Percentiles rank a stretch among this genome's conserved stretches.
These are phyloP conservation scores for Trimorus sp. DNA, from an alignment of 2,888 invertebrate species.

Conservation along the genomic window DNA sequence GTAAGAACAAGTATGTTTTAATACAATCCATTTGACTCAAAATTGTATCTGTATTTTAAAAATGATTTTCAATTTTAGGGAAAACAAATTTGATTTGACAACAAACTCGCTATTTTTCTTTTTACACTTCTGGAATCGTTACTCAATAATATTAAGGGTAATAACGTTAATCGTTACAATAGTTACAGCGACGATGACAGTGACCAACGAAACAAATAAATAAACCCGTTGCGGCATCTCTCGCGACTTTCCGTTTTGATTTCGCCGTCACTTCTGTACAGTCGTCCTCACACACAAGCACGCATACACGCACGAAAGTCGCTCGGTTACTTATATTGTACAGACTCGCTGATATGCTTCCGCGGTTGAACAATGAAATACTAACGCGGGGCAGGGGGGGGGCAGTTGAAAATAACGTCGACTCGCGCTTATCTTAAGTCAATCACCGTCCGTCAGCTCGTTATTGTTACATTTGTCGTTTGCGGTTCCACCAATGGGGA, in stretches of 20 bases:
- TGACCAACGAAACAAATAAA: no score
- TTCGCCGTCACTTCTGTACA: constrained; percentile 52
- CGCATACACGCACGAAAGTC: constrained; percentile 65
- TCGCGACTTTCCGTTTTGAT: constrained; percentile 26
- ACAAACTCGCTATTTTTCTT: no score
- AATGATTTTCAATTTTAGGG: no score
- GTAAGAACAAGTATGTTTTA: no score
- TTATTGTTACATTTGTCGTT: constrained; percentile 33
- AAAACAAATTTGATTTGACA: no score
- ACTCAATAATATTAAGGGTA: no score
- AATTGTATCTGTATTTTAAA: no score
- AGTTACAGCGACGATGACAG: no score
- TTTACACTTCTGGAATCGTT: no score
- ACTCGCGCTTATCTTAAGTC: constrained; percentile 18
- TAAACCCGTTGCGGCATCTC: no score
- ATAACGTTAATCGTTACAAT: no score
- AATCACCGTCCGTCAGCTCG: constrained; percentile 11
- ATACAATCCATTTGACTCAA: no score
- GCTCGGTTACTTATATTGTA: constrained; percentile 55
- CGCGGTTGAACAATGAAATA: constrained; percentile 65
- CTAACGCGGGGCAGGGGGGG: constrained; percentile 13
- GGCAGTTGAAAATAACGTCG: constrained; percentile 47
- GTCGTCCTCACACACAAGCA: constrained; percentile 69
- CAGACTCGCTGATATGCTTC: constrained; percentile 68
- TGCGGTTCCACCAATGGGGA: neutral